phyloP scores from a whole-genome alignment of 1,140 invertebrate species.

The Lineus longissimus region DNA sequence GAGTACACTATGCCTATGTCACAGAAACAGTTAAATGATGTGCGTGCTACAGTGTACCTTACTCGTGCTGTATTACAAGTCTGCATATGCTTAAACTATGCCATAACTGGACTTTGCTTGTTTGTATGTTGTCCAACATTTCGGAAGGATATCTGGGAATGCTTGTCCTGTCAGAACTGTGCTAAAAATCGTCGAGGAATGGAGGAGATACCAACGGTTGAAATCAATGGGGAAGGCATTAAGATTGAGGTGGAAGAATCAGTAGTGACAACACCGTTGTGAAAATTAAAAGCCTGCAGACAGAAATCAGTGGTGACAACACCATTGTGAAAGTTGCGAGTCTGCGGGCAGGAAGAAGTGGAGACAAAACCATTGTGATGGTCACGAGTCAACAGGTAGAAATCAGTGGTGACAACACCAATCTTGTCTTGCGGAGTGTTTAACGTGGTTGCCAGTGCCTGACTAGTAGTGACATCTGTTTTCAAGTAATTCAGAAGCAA shows the following conservation, averaged over 20 bases:
- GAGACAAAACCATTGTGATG: too few species aligned
- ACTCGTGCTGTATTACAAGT: not conserved
- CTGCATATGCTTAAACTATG: not conserved
- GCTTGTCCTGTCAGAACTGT: not conserved
- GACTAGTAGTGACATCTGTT: too few species aligned
- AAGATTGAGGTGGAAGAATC: not conserved
- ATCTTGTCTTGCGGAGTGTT: too few species aligned
- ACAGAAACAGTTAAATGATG: not conserved
- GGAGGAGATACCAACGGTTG: not conserved
- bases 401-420: too few species aligned
- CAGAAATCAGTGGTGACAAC: too few species aligned
- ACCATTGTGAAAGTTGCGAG: too few species aligned
- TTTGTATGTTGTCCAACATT: not conserved
- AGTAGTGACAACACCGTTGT: conserved; percentile 1
- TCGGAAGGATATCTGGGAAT: not conserved
- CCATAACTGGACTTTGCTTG: not conserved
- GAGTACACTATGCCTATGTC: conserved; percentile 10
- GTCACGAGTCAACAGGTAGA: too few species aligned
- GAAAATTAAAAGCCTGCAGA: too few species aligned
- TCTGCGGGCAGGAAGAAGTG: too few species aligned
- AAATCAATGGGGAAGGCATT: conserved; percentile 4
- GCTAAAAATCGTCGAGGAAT: not conserved
- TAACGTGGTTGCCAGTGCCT: too few species aligned
- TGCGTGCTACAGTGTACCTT: not conserved
- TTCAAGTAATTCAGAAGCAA: too few species aligned